Evolutionary conservation across 2,888 invertebrate genomes (phyloP).

Genomic region (Rhorus exstirpatorius): DNA sequence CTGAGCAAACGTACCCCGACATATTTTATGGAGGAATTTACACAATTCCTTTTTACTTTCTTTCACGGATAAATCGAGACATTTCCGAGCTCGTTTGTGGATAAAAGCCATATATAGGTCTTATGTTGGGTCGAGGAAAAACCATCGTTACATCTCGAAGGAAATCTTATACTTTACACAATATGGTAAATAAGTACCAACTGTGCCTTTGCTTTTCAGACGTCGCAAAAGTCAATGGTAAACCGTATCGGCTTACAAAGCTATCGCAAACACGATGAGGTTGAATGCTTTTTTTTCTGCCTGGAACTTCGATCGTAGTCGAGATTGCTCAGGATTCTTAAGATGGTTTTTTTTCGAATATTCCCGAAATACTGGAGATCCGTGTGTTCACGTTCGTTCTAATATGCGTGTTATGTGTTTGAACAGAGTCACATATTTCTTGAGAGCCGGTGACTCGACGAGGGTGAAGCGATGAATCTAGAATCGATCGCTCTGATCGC

Average conservation of each 20-base stretch:
- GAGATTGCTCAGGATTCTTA: not conserved
- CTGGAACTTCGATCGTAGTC: not conserved
- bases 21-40: too few relatives aligned
- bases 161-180: too few relatives aligned
- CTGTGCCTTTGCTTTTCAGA: constrained; percentile 11
- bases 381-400: too few relatives aligned
- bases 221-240: constrained; percentile 14
- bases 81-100: too few relatives aligned
- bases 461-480: constrained; percentile 75
- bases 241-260: constrained; percentile 54
- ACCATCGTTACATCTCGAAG: not conserved
- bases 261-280: constrained; percentile 31
- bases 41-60: too few relatives aligned
- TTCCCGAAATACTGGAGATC: too few relatives aligned
- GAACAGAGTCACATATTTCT: not conserved
- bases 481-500: constrained; percentile 77
- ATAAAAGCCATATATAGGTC: too few relatives aligned
- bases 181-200: constrained; percentile 12
- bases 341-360: too few relatives aligned
- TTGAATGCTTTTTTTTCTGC: constrained; percentile 52
- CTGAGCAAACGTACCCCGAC: too few relatives aligned
- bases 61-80: not conserved
- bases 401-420: not conserved
- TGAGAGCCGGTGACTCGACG: constrained; percentile 31
- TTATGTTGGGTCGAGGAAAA: constrained; percentile 3